Conservation (phyloP, 2,888 invertebrate genomes). For the Noctua janthe region DNA sequence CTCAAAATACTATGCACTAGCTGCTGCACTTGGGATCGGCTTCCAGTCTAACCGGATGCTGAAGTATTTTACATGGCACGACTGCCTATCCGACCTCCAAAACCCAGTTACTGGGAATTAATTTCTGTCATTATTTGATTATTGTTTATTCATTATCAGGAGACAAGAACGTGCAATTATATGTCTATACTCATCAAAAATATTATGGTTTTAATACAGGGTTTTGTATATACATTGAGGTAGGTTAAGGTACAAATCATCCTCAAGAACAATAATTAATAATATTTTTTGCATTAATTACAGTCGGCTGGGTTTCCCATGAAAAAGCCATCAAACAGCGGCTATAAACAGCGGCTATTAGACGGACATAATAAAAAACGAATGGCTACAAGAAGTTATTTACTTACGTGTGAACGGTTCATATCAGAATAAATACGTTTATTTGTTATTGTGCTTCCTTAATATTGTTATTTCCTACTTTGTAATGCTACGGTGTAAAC, state of each 20-base stretch:
- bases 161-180: background rate
- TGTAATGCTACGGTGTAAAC: constrained; percentile 22
- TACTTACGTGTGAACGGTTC: constrained; percentile 39
- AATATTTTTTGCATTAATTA: background rate
- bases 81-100: background rate
- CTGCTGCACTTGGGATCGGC: background rate
- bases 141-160: background rate
- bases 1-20: too few species aligned
- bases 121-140: background rate
- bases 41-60: background rate
- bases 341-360: constrained; percentile 30
- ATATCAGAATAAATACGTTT: constrained; percentile 38
- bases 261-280: background rate
- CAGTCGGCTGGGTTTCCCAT: constrained; percentile 12
- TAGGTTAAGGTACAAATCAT: background rate
- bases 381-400: constrained; percentile 43
- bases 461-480: constrained; percentile 43
- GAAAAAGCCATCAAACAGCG: constrained; percentile 34
- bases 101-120: too few species aligned
- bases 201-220: background rate
- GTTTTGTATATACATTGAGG: too few species aligned
- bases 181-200: too few species aligned
- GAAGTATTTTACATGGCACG: too few species aligned
- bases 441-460: constrained; percentile 55
- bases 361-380: constrained; percentile 37